phyloP scores from a whole-genome alignment of 2,113 vertebrate species.

The Setophaga petechia region DNA sequence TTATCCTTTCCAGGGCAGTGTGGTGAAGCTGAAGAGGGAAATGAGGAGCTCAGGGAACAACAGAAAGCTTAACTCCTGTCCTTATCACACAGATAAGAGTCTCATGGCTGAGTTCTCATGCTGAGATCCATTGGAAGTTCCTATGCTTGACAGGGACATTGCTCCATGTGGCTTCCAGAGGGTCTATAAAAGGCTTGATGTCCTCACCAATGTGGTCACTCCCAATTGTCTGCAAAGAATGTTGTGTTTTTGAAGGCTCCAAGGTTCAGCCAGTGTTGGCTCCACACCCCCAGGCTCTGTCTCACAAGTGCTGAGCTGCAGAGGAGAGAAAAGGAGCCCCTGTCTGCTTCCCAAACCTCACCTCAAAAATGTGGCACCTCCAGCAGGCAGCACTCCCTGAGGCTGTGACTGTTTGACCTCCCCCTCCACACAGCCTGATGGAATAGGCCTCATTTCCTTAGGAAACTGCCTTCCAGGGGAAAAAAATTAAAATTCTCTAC shows the following conservation, averaged over 20 bases:
- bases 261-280: not conserved
- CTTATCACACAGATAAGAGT: not conserved
- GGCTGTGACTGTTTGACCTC: not conserved
- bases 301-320: not conserved
- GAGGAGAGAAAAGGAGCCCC: not conserved
- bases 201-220: not conserved
- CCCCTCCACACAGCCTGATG: not conserved
- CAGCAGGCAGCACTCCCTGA: not conserved
- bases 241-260: not conserved
- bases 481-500: not conserved
- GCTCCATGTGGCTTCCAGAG: fast-evolving
- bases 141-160: fast-evolving
- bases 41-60: not conserved
- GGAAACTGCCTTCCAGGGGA: not conserved
- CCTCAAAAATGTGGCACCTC: not conserved
- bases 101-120: not conserved
- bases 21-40: not conserved
- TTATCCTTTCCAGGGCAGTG: not conserved
- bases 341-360: not conserved
- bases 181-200: not conserved
- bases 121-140: not conserved
- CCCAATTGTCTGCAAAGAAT: not conserved
- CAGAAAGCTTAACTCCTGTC: not conserved
- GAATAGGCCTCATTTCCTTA: conserved; percentile 25
- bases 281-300: not conserved